Evolutionary conservation across 2,888 invertebrate species (phyloP).

Genomic region (Polia nebulosa): DNA sequence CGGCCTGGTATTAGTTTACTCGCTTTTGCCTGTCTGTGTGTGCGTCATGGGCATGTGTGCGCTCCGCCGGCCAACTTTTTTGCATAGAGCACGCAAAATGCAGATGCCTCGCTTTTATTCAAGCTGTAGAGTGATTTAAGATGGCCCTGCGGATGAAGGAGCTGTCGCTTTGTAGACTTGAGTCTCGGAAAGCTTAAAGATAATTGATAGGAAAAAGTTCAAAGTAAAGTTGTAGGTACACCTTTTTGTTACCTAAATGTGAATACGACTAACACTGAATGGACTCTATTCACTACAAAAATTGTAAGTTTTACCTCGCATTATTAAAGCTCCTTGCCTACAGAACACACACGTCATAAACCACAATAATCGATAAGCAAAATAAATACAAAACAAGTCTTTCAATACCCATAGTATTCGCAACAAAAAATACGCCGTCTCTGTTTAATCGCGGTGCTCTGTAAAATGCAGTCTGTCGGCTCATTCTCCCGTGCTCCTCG

Average conservation of each 20-base stretch:
- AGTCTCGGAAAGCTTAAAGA: not conserved
- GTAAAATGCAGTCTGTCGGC: conserved; percentile 78
- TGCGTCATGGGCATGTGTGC: conserved; percentile 80
- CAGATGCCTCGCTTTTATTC: conserved; percentile 71
- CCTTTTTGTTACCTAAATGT: not conserved
- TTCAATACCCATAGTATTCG: conserved; percentile 4
- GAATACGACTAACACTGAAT: not conserved
- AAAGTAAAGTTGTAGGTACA: not conserved
- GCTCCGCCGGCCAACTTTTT: conserved; percentile 86
- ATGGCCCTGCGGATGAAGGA: not conserved
- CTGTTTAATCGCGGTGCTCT: conserved; percentile 69
- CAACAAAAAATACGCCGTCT: conserved; percentile 52
- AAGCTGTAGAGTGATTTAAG: conserved; percentile 17
- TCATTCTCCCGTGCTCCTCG: conserved; percentile 83
- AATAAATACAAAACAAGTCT: conserved; percentile 4
- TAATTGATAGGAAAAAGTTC: not conserved
- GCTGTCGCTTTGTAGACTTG: not conserved
- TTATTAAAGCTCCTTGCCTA: not conserved
- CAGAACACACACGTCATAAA: not conserved
- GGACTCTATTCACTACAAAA: not conserved
- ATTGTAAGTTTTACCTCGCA: not conserved
- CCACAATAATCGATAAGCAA: conserved; percentile 6
- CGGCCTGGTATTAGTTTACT: conserved; percentile 91
- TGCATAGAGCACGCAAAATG: conserved; percentile 81
- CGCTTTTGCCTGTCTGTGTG: conserved; percentile 86